phyloP scores from a whole-genome alignment of 1,140 invertebrate species.

The Lasaia peninsularis region DNA sequence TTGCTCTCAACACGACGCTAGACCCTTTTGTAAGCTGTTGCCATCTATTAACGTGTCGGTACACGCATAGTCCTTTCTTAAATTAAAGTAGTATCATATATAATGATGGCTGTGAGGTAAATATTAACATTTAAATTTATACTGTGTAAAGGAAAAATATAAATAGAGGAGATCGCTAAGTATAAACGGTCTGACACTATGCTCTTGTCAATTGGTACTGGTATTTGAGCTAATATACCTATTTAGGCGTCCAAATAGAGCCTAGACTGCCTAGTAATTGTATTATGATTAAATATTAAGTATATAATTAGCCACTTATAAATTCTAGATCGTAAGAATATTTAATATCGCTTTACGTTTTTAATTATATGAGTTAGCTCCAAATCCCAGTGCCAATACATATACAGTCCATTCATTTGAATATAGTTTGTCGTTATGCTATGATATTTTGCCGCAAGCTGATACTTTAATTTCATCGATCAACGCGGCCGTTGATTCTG shows the following conservation, averaged over 20 bases:
- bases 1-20: constrained; percentile 69
- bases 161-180: constrained; percentile 52
- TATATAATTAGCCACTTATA: constrained; percentile 41
- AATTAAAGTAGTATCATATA: constrained; percentile 75
- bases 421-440: constrained; percentile 28
- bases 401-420: constrained; percentile 26
- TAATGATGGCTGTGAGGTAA: constrained; percentile 77
- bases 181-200: constrained; percentile 40
- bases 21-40: constrained; percentile 71
- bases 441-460: constrained; percentile 32
- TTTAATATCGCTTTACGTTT: constrained; percentile 37
- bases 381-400: constrained; percentile 35
- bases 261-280: constrained; percentile 34
- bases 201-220: constrained; percentile 38
- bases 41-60: constrained; percentile 65
- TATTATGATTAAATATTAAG: constrained; percentile 30
- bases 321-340: constrained; percentile 42
- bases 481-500: background rate
- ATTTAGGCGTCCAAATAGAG: constrained; percentile 31
- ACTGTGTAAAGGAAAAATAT: constrained; percentile 67
- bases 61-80: constrained; percentile 72
- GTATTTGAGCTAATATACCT: constrained; percentile 16
- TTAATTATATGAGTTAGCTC: constrained; percentile 26
- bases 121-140: constrained; percentile 75
- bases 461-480: constrained; percentile 21